Base-by-base conservation (phyloP, 2,113 vertebrate species). In the Lagopus leucura region DNA sequence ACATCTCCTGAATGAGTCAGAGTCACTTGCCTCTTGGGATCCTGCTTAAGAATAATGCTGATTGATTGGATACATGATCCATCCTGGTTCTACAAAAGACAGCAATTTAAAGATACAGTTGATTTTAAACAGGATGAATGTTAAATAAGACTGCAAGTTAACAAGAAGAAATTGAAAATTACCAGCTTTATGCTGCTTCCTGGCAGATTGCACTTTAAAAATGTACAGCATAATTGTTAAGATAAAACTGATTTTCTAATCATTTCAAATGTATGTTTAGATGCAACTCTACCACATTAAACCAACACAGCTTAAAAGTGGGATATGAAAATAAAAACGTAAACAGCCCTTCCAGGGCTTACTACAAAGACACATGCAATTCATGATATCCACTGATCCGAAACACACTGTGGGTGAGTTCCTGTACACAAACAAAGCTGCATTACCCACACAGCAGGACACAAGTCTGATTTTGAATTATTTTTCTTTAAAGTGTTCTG, bases 61-160 rank as follows among this genome's bases (percentile, higher is more conserved):
- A 99, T 95, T 38, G 99, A 99, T 61, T 99, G 99, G 97, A 99
- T 98, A 95, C 99, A 99, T 40, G 98, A 97, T 47, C 99, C 98
- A 70, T 99, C 99, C 83, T 98, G 97, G 96, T 99, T 99, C 99
- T 99, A 95, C 50, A 97, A 91, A 88, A 13, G 82, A 55, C 88
- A 95, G 90, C 34, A 95, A 92, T 34, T 60, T 55, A 70, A 55
- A 45, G 34, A n/a, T 13, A 32, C 43, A 21, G 6, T 40, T 64
- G 36, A 28, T 64, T 40, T 64, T 6, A 38, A 47, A 8, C 40
- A 70, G 27, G 5, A 58, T 70, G 11, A 69, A 67, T 15, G 12
- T 48, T 60, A 79, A 19, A 36, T 27, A 72, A 52, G 13, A 79
- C 17, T 30, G 19, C 11, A 75, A 32, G 30, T 40, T 48, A 24